phyloP scores from a whole-genome alignment of 2,797 vertebrate species.

The Potorous gilbertii region DNA sequence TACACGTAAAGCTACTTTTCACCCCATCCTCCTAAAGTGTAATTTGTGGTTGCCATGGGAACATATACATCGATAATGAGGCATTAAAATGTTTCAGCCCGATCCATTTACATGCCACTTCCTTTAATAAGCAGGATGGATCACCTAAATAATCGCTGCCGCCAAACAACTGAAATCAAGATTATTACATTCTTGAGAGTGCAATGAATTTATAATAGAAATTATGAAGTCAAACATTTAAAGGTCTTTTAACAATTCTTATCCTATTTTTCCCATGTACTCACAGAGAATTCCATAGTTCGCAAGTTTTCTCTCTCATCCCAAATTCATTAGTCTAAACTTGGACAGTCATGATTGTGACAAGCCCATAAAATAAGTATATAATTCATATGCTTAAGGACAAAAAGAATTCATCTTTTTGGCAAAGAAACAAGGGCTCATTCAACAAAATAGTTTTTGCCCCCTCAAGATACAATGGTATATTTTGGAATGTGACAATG shows the following conservation, averaged over 20 bases:
- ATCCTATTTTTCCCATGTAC: constrained; percentile 42
- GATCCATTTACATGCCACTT: constrained; percentile 64
- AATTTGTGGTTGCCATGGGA: constrained; percentile 64
- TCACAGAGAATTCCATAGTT: constrained; percentile 53
- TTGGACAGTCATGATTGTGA: constrained; percentile 45
- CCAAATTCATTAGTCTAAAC: constrained; percentile 55
- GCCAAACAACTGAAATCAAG: constrained; percentile 53
- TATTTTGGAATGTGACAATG: constrained; percentile 20
- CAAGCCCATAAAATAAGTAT: constrained; percentile 42
- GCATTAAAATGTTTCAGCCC: constrained; percentile 62
- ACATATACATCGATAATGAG: constrained; percentile 48
- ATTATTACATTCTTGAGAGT: constrained; percentile 51
- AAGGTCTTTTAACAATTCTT: constrained; percentile 49
- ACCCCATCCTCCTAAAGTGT: constrained; percentile 40
- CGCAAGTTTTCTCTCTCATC: constrained; percentile 45
- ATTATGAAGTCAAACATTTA: constrained; percentile 54
- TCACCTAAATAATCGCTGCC: constrained; percentile 55
- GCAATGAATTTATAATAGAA: constrained; percentile 55
- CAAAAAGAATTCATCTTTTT: constrained; percentile 22
- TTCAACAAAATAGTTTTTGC: constrained; percentile 39
- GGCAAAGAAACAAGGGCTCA: constrained; percentile 1
- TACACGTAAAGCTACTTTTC: constrained; percentile 57
- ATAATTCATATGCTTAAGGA: constrained; percentile 35
- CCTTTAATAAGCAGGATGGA: constrained; percentile 62
- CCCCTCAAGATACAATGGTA: constrained; percentile 14